Evolutionary conservation across 2,888 invertebrate genomes (phyloP).

Genomic region (Stenodera caucasica): DNA sequence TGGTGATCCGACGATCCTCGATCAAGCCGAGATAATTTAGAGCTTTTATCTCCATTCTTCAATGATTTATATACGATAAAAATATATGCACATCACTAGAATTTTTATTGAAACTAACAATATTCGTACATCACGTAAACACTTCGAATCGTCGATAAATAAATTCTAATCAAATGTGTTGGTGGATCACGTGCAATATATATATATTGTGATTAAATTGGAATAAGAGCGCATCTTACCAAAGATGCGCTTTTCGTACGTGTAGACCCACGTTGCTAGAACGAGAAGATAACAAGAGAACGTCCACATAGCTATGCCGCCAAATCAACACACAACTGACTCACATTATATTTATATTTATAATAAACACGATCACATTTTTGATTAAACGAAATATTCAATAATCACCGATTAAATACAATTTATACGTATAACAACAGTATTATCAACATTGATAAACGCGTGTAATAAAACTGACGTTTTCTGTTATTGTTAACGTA

Average conservation of each 20-base stretch:
- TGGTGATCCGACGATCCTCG: constrained; percentile 18
- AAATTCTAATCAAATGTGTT: constrained; percentile 12
- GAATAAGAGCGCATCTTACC: constrained; percentile 38
- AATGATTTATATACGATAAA: constrained; percentile 19
- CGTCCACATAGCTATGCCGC: constrained; percentile 38
- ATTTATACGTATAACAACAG: no score
- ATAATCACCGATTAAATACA: no score
- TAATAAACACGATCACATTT: constrained; percentile 28
- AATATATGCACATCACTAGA: constrained; percentile 1
- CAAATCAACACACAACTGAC: constrained; percentile 28
- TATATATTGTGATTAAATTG: not conserved
- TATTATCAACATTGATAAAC: constrained; percentile 36
- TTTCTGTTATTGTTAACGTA: constrained; percentile 32
- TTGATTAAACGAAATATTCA: not conserved
- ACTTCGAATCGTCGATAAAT: constrained; percentile 6
- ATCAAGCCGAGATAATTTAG: constrained; percentile 24
- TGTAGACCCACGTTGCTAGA: constrained; percentile 33
- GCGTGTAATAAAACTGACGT: constrained; percentile 42
- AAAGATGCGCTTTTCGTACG: constrained; percentile 43
- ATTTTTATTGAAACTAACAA: no score
- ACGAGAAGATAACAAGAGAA: constrained; percentile 29
- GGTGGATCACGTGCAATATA: constrained; percentile 18
- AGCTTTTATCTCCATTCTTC: constrained; percentile 16
- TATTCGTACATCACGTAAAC: no score
- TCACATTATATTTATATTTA: constrained; percentile 36